phyloP scores from a whole-genome alignment of 2,113 vertebrate species.

The Scomber japonicus region DNA sequence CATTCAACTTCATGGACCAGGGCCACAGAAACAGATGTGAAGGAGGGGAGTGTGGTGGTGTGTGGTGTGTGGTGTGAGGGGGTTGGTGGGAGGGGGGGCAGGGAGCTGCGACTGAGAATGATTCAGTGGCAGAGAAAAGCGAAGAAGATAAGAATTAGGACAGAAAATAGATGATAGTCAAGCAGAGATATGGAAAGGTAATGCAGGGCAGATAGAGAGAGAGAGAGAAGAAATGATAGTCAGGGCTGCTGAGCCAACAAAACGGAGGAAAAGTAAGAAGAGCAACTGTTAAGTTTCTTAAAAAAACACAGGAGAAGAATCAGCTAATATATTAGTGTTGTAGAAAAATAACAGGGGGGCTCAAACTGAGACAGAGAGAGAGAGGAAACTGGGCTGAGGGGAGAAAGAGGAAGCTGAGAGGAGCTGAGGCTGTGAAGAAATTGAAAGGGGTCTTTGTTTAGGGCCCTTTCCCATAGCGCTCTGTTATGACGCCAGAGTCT shows the following conservation, averaged over 20 bases:
- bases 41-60: constrained; percentile 49
- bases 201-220: constrained; percentile 15
- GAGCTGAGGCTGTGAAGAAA: constrained; percentile 52
- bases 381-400: constrained; percentile 41
- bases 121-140: constrained; percentile 48
- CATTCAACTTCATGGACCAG: constrained; percentile 73
- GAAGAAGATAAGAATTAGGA: constrained; percentile 59
- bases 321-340: constrained; percentile 21
- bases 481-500: constrained; percentile 67
- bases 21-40: constrained; percentile 81
- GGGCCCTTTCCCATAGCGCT: constrained; percentile 31
- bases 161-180: constrained; percentile 49
- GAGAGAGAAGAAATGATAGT: constrained; percentile 33
- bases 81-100: constrained; percentile 22
- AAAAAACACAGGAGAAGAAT: constrained; percentile 18
- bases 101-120: constrained; percentile 28
- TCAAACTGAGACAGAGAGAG: constrained; percentile 39
- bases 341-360: constrained; percentile 38
- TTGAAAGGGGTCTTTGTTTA: constrained; percentile 77
- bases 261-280: constrained; percentile 24
- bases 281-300: constrained; percentile 28
- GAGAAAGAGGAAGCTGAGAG: constrained; percentile 42
- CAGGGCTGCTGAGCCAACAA: constrained; percentile 54
- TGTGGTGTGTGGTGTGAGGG: not conserved
- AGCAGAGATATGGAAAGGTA: constrained; percentile 55